Evolutionary conservation across 2,113 vertebrate genomes (phyloP).

Genomic region (Seriola quinqueradiata): DNA sequence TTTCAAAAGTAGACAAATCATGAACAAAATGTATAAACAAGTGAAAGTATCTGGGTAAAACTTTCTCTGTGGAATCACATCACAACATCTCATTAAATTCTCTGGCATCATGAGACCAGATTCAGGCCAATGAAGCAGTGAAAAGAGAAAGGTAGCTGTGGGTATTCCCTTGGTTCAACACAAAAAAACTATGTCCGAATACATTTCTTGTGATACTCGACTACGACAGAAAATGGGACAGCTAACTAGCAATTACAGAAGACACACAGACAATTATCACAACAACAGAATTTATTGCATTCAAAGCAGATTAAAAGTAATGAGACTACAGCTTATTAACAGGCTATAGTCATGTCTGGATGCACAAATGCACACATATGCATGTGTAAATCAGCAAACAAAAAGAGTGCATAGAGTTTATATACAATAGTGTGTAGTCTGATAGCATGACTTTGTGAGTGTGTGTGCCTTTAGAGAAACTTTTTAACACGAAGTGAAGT

Average conservation of each 20-base stretch:
- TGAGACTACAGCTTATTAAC: slow-evolving; percentile 60
- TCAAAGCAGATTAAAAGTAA: slow-evolving; percentile 68
- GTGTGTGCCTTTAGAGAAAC: slow-evolving; percentile 30
- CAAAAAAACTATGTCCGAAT: neutral
- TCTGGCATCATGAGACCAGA: neutral
- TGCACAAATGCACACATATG: slow-evolving; percentile 45
- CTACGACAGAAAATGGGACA: neutral
- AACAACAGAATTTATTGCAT: slow-evolving; percentile 76
- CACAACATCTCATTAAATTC: slow-evolving; percentile 7
- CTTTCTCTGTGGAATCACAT: slow-evolving; percentile 5
- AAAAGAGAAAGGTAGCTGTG: slow-evolving; percentile 10
- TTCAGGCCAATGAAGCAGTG: slow-evolving; percentile 7
- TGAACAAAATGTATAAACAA: neutral
- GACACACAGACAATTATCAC: slow-evolving; percentile 35
- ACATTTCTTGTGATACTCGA: neutral
- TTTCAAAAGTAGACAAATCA: neutral
- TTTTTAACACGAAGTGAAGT: slow-evolving; percentile 59
- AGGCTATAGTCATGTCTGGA: slow-evolving; percentile 60
- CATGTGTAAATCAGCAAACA: slow-evolving; percentile 47
- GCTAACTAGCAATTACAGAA: neutral
- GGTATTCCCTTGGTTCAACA: neutral
- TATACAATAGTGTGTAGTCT: slow-evolving; percentile 56
- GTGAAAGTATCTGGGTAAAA: neutral
- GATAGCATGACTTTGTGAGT: slow-evolving; percentile 41
- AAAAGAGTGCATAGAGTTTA: slow-evolving; percentile 47